Conservation (phyloP, 1,140 invertebrate species). For the Calycopis cecrops region DNA sequence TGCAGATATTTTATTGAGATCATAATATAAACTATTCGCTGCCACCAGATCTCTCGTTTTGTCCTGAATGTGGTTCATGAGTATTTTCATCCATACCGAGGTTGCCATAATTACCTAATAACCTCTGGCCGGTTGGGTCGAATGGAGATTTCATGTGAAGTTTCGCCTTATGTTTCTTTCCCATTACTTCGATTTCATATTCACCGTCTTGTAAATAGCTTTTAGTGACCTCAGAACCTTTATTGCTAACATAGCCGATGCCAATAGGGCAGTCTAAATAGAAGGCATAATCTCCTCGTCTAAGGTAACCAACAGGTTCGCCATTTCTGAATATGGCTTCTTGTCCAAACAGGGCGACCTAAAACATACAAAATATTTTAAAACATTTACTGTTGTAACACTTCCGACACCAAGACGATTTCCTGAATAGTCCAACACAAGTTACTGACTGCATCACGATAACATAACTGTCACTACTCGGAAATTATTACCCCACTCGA, state of each 20-base stretch:
- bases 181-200: constrained; percentile 89
- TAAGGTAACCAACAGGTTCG: constrained; percentile 84
- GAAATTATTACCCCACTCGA: too few relatives aligned
- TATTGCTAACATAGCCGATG: constrained; percentile 70
- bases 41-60: constrained; percentile 66
- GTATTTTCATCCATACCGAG: constrained; percentile 57
- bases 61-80: constrained; percentile 65
- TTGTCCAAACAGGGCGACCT: constrained; percentile 86
- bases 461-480: too few relatives aligned
- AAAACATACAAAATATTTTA: constrained; percentile 27
- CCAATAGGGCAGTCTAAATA: constrained; percentile 82
- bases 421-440: too few relatives aligned
- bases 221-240: constrained; percentile 74
- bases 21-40: constrained; percentile 46
- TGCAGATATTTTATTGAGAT: constrained; percentile 32
- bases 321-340: constrained; percentile 90
- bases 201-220: constrained; percentile 82
- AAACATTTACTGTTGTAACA: neutral
- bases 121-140: constrained; percentile 79
- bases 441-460: too few relatives aligned
- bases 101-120: constrained; percentile 65
- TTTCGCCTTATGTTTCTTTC: constrained; percentile 81
- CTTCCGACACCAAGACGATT: too few relatives aligned
- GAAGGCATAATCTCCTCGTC: constrained; percentile 88
- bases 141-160: constrained; percentile 86